phyloP scores from a whole-genome alignment of 2,797 vertebrate genomes.

The Stomatorhinus walkeri region DNA sequence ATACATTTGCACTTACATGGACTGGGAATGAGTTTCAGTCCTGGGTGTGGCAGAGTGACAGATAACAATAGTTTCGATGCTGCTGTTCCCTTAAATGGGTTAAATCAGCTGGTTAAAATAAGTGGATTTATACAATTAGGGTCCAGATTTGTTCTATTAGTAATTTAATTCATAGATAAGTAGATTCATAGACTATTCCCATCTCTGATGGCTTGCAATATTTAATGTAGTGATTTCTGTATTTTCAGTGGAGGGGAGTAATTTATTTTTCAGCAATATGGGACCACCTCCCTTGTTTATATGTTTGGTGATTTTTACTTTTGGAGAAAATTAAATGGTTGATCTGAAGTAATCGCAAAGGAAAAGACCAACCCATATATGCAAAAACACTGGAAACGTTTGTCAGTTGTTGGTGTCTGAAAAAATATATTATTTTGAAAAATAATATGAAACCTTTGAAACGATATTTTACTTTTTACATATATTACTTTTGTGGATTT shows the following conservation, averaged over 20 bases:
- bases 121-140: background rate
- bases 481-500: background rate
- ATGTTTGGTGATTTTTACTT: background rate
- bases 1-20: background rate
- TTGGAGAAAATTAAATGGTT: background rate
- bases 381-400: background rate
- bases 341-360: background rate
- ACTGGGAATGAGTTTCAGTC: background rate
- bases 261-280: background rate
- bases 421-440: background rate
- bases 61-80: background rate
- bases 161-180: background rate
- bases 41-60: background rate
- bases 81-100: background rate
- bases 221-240: background rate
- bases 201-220: background rate
- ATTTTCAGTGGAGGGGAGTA: background rate
- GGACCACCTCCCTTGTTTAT: background rate
- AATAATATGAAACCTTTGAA: background rate
- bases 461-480: background rate
- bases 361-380: background rate
- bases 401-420: slow-evolving; percentile 6
- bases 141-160: background rate
- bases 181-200: background rate
- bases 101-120: background rate